Conservation (phyloP, 2,888 invertebrate genomes). For the Ariolimax columbianus region DNA sequence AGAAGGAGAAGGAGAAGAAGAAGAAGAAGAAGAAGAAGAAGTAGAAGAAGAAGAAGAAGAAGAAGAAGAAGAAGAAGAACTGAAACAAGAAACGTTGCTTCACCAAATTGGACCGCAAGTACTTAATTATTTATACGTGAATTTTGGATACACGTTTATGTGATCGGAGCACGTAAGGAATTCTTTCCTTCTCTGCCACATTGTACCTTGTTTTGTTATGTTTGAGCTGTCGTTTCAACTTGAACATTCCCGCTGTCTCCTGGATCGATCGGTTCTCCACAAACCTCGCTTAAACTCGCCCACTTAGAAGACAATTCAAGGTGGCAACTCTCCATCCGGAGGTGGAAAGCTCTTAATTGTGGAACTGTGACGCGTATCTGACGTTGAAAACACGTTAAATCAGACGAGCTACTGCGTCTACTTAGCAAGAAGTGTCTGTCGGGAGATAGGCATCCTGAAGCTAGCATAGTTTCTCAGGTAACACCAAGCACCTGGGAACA, state of each 20-base stretch:
- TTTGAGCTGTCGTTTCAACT: background rate
- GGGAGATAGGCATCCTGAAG: background rate
- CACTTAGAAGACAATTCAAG: background rate
- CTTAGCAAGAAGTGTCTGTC: background rate
- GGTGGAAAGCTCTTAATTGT: background rate
- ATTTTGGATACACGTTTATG: too few relatives aligned
- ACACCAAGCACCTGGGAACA: constrained; percentile 3
- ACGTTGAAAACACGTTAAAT: background rate
- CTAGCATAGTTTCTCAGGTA: background rate
- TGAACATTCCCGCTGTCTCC: background rate
- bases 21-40: too few relatives aligned
- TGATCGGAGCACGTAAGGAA: too few relatives aligned
- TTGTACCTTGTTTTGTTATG: too few relatives aligned
- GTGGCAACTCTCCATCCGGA: background rate
- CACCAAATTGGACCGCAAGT: too few relatives aligned
- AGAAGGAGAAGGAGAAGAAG: too few relatives aligned
- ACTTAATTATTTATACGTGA: too few relatives aligned
- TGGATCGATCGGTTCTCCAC: background rate
- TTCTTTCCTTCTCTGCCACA: too few relatives aligned
- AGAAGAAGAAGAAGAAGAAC: too few relatives aligned
- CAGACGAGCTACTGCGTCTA: background rate
- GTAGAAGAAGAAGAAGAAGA: too few relatives aligned
- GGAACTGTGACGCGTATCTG: background rate
- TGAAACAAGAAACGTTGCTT: too few relatives aligned
- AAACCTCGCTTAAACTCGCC: background rate